Base-by-base conservation (phyloP, 2,113 vertebrate species). In the Alethe castanea region DNA sequence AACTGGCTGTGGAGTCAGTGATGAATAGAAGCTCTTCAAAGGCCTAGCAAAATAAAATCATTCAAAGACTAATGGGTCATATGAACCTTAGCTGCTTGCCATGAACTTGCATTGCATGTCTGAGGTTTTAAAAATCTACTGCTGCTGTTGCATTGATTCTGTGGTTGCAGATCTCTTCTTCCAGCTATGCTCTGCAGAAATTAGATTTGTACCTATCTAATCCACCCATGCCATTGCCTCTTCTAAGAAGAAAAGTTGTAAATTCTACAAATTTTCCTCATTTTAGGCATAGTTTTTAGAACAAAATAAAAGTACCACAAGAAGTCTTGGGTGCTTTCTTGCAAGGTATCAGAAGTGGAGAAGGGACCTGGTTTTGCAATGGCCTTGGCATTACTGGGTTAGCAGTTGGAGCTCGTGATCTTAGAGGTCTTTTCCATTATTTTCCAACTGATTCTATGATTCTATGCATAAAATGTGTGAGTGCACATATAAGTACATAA, bases 21-120 rank as follows among this genome's bases (percentile, higher is more conserved):
- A 74, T 81, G 92, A 94, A 93, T 47, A 78, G 72, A 71, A 90
- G 44, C 81, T 78, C 76, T 90, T 94, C 79, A 93, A 81, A 95
- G 78, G 56, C 65, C 69, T 90, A 92, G 67, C 74, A 94, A 96
- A 96, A 94, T 54, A 81, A 77, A 88, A 81, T 64, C 24, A 81
- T 77, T 92, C 64, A 69, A 60, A 92, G 85, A 70, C 47, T 81
- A 83, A 94, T 78, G 65, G 88, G 36, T 88, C 67, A 90, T 74
- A 83, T 23, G 94, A 95, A 74, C 64, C 48, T 56, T 83, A 90
- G 72, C 31, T 73, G 23, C 62, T 53, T 89, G 67, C 81, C 70
- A 38, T 72, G 70, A 93, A 73, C 50, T 94, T 86, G 38, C 29
- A 47, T 29, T 82, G 13, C 18, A 31, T 35, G 44, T 78, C 64